Evolutionary conservation across 92 coral and sea anemone species (phyloP).

Genomic region (Paramuricea clavata): DNA sequence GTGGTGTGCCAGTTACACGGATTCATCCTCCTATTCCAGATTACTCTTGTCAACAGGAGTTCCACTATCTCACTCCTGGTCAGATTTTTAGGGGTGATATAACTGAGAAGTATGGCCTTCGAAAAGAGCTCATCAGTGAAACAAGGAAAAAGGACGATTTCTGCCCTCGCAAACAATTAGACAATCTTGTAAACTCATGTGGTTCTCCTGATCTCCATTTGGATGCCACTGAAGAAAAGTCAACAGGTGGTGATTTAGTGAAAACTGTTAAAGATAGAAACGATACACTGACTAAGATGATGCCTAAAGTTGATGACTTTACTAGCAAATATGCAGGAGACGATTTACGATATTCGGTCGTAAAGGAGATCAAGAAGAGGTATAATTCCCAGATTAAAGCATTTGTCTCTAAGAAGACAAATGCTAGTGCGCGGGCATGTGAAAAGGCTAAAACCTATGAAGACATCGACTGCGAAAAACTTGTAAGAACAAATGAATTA

Average conservation of each 20-base stretch:
- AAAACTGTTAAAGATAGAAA: conserved; percentile 38
- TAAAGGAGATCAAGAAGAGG: conserved; percentile 51
- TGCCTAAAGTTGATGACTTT: conserved; percentile 61
- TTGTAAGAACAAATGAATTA: conserved; percentile 43
- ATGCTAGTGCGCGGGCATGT: conserved; percentile 58
- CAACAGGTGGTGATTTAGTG: conserved; percentile 16
- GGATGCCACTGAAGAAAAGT: background rate
- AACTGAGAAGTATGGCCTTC: conserved; percentile 61
- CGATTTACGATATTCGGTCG: too few species aligned
- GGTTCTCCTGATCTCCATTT: background rate
- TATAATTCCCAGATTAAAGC: conserved; percentile 52
- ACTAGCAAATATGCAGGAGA: too few species aligned
- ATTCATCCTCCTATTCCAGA: conserved; percentile 68
- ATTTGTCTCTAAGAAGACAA: conserved; percentile 39
- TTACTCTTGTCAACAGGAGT: conserved; percentile 48
- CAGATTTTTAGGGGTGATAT: conserved; percentile 45
- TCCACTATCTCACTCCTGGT: conserved; percentile 41
- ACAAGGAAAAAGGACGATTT: conserved; percentile 52
- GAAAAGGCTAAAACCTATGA: conserved; percentile 66
- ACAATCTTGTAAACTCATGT: too few species aligned
- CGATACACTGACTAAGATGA: conserved; percentile 55
- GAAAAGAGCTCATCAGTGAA: conserved; percentile 31
- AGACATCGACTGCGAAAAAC: conserved; percentile 66
- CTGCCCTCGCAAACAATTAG: conserved; percentile 1
- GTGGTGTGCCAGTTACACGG: conserved; percentile 52